Conservation (phyloP, 2,797 vertebrate genomes). For the Syngnathus acus region DNA sequence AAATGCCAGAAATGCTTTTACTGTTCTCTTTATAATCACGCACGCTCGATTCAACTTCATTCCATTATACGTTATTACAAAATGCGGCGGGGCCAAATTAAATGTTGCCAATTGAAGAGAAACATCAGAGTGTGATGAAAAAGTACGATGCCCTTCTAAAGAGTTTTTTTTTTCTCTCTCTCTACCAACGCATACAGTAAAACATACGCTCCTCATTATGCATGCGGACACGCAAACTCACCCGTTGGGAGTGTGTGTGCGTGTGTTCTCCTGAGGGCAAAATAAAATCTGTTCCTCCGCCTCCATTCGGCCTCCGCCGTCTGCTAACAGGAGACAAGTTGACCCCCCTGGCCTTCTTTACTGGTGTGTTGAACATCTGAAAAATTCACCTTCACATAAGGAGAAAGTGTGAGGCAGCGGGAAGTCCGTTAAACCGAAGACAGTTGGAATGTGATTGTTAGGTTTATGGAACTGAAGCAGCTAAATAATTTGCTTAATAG, state of each 20-base stretch:
- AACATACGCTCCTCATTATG: background rate
- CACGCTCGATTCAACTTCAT: slow-evolving; percentile 35
- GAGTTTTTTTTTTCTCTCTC: background rate
- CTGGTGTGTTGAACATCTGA: slow-evolving; percentile 23
- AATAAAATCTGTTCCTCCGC: slow-evolving; percentile 49
- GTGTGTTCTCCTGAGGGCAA: slow-evolving; percentile 33
- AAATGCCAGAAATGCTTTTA: slow-evolving; percentile 50
- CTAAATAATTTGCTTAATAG: background rate
- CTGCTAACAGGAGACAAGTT: slow-evolving; percentile 45
- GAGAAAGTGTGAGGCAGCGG: background rate
- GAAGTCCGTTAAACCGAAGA: background rate
- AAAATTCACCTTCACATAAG: slow-evolving; percentile 20
- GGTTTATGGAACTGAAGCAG: background rate
- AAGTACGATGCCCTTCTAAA: background rate
- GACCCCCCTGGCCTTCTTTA: slow-evolving; percentile 36
- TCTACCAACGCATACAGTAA: slow-evolving; percentile 1
- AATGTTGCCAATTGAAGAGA: slow-evolving; percentile 28
- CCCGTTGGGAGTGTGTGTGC: slow-evolving; percentile 5
- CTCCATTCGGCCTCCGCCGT: slow-evolving; percentile 38
- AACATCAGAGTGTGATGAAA: slow-evolving; percentile 15
- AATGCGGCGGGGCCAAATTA: slow-evolving; percentile 34
- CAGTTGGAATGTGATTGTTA: background rate
- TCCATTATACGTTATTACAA: slow-evolving; percentile 43
- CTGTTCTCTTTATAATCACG: slow-evolving; percentile 39
- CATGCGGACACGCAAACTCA: too few species aligned